Evolutionary conservation across 2,888 invertebrate species (phyloP).

Genomic region (Papilio protenor): DNA sequence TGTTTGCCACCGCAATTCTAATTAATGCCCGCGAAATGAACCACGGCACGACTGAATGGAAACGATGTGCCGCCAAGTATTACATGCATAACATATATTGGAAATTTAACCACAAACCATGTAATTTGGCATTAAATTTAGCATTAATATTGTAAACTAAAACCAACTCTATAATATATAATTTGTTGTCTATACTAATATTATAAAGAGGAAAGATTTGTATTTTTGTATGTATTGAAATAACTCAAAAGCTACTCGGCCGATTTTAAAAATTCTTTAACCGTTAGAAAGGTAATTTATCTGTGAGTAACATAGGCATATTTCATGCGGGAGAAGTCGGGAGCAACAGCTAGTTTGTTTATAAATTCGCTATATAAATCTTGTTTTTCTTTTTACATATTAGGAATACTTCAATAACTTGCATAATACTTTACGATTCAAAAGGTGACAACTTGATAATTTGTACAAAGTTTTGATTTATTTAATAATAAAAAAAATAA

Average conservation of each 20-base stretch:
- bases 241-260: no score
- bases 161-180: not conserved
- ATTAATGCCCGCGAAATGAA: constrained; percentile 44
- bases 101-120: not conserved
- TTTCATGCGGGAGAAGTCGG: no score
- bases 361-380: no score
- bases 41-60: constrained; percentile 32
- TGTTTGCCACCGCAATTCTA: constrained; percentile 40
- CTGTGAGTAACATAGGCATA: no score
- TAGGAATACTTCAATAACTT: no score
- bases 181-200: not conserved
- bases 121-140: not conserved
- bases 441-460: not conserved
- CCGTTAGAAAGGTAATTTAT: no score
- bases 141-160: not conserved
- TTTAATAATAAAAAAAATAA: not conserved
- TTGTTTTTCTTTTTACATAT: no score
- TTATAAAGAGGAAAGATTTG: no score
- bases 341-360: no score
- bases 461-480: no score
- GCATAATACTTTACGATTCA: not conserved
- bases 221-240: no score
- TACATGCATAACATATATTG: not conserved
- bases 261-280: no score
- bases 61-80: constrained; percentile 3